These are phyloP conservation scores for Drosophila putrida DNA, from an alignment of 2,888 invertebrate species.

Conservation along the genomic window DNA sequence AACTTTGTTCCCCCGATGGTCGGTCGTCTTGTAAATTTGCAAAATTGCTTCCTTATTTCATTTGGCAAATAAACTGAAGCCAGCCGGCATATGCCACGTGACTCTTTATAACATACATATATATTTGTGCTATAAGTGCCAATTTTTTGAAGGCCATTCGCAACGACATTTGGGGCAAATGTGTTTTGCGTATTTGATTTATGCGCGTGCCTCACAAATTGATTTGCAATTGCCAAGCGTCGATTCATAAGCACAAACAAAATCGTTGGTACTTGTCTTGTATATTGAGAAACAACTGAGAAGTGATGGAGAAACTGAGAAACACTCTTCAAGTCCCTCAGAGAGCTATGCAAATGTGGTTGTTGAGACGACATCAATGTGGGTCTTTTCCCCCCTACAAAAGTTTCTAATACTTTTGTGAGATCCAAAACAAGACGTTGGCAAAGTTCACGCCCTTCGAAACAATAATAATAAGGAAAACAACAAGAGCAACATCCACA, in stretches of 20 bases:
- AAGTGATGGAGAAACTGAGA: not conserved
- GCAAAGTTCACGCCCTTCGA: conserved; percentile 65
- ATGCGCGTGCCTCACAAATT: conserved; percentile 66
- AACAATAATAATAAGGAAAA: conserved; percentile 32
- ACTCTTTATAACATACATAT: conserved; percentile 2
- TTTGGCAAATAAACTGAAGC: conserved; percentile 74
- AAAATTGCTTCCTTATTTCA: conserved; percentile 81
- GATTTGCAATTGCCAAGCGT: conserved; percentile 72
- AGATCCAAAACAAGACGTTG: conserved; percentile 28
- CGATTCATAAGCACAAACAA: conserved; percentile 36
- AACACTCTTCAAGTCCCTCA: not conserved
- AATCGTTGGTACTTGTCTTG: not conserved
- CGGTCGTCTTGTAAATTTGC: conserved; percentile 73
- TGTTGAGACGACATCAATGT: conserved; percentile 47
- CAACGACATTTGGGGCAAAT: conserved; percentile 67
- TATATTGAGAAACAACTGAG: conserved; percentile 4
- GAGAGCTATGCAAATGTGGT: conserved; percentile 51
- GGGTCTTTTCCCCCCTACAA: conserved; percentile 13
- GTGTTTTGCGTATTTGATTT: conserved; percentile 72
- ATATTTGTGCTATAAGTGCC: conserved; percentile 32
- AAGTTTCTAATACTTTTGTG: conserved; percentile 48
- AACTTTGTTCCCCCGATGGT: conserved; percentile 37
- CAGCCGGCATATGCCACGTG: conserved; percentile 45
- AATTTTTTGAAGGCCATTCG: conserved; percentile 60
- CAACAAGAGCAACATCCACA: conserved; percentile 29